A percentile compares a stretch with the other conserved stretches of the same genome.
Conservation (phyloP, 2,797 vertebrate genomes). For the Hydrocynus forskahlii region DNA sequence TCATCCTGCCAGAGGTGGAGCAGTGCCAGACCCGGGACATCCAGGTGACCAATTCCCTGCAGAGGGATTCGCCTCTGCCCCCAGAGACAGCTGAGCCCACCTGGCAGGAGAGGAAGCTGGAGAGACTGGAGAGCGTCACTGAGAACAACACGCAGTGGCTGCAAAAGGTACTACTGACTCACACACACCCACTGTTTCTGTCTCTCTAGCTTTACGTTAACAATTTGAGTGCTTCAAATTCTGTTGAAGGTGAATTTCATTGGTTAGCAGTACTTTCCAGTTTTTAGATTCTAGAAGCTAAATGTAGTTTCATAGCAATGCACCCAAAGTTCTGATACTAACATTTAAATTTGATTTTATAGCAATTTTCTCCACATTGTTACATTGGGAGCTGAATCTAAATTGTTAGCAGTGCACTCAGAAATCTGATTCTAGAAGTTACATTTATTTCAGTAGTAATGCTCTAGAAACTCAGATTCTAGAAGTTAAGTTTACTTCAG, state of each 20-base stretch:
- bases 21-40: constrained; percentile 74
- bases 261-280: neutral
- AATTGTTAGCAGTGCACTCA: neutral
- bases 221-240: neutral
- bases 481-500: no score
- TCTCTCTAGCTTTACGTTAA: neutral
- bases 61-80: constrained; percentile 76
- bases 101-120: constrained; percentile 78
- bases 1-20: constrained; percentile 82
- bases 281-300: no score
- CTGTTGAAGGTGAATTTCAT: neutral
- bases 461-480: no score
- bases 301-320: no score
- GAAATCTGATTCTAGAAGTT: neutral
- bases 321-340: no score
- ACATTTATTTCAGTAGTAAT: neutral
- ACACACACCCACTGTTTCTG: neutral
- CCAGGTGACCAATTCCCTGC: constrained; percentile 80
- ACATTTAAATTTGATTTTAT: no score
- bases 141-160: constrained; percentile 88
- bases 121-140: constrained; percentile 78
- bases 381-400: no score
- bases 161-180: constrained; percentile 77
- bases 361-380: no score
- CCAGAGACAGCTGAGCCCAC: constrained; percentile 64